Conservation (phyloP, 2,888 invertebrate species). For the Diloba caeruleocephala region DNA sequence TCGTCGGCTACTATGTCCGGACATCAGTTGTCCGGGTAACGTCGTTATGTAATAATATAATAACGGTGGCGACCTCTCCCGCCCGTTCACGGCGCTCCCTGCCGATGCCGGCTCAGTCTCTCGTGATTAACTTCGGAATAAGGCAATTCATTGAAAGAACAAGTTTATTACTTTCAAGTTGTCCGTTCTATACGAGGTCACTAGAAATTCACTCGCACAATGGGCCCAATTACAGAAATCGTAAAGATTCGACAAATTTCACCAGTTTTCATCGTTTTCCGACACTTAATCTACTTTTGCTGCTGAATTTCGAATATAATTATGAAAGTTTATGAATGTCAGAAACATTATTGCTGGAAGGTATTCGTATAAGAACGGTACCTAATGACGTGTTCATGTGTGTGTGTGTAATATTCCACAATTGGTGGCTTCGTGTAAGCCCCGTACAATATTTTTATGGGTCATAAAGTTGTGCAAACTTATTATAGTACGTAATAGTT, state of each 20-base stretch:
- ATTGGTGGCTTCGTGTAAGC: conserved; percentile 42
- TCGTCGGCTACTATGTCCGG: conserved; percentile 23
- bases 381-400: conserved; percentile 41
- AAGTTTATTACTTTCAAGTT: conserved; percentile 82
- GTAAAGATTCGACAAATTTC: conserved; percentile 68
- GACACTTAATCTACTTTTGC: conserved; percentile 61
- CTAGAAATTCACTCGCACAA: conserved; percentile 72
- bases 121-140: conserved; percentile 79
- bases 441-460: conserved; percentile 44
- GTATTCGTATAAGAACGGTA: conserved; percentile 43
- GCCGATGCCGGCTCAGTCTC: conserved; percentile 55
- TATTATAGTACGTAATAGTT: conserved; percentile 43
- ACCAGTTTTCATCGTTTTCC: conserved; percentile 64
- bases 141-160: conserved; percentile 80
- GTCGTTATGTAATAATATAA: conserved; percentile 41
- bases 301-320: conserved; percentile 54
- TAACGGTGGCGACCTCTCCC: conserved; percentile 15
- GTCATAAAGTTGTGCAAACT: conserved; percentile 51
- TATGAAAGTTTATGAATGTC: conserved; percentile 56
- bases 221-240: conserved; percentile 78
- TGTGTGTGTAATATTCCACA: conserved; percentile 34
- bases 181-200: conserved; percentile 70
- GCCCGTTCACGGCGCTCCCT: conserved; percentile 1
- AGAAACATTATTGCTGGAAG: conserved; percentile 43
- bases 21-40: conserved; percentile 28